Evolutionary conservation across 1,140 invertebrate species (phyloP), one percentile per base, ranked within the genome.

Genomic region (Macrocentrus cingulum): DNA sequence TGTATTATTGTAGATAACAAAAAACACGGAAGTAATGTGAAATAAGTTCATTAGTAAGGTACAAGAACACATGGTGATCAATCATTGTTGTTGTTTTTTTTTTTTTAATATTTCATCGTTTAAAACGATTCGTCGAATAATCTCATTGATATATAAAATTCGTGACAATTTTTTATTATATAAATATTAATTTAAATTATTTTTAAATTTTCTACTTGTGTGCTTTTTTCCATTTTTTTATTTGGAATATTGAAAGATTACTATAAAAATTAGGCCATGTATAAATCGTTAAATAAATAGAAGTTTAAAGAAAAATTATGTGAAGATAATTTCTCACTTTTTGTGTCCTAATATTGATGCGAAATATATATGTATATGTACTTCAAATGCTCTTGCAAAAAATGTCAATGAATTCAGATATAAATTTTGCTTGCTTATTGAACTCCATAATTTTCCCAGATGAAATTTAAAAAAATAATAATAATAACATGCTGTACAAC

Each of bases 51-150:
- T 68, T 66, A 75, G 74, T 74, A 72, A 77, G 75, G 68, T 78
- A 77, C 76, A 77, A 75, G 76, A 78, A 77, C 75, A 78, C 75
- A 77, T 71, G 71, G 66, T 70, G n/a, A n/a, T n/a, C n/a, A n/a
- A 65, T 65, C 46, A 49, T 23, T 23, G 22, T 46, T 25, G n/a
- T 34, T 29, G 20, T 34, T n/a, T 34, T 15, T 15, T 16, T 16
- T 16, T 18, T 6, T 49, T 34, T 2, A 49, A 49, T 32, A 49
- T 67, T 29, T 29, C 4, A 29, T 29, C 25, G 25, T 5, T 29
- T 61, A 60, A 71, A 37, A 61, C 55, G 37, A 41, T 23, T 60
- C 20, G 29, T 60, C 46, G 46, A 56, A 56, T 45, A 56, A 44
- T 44, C 22, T 8, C 1, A 19, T 18, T 44, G 13, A 18, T 44